These are phyloP conservation scores for Stratiomys singularior DNA, from an alignment of 2,888 invertebrate genomes.

Conservation along the genomic window DNA sequence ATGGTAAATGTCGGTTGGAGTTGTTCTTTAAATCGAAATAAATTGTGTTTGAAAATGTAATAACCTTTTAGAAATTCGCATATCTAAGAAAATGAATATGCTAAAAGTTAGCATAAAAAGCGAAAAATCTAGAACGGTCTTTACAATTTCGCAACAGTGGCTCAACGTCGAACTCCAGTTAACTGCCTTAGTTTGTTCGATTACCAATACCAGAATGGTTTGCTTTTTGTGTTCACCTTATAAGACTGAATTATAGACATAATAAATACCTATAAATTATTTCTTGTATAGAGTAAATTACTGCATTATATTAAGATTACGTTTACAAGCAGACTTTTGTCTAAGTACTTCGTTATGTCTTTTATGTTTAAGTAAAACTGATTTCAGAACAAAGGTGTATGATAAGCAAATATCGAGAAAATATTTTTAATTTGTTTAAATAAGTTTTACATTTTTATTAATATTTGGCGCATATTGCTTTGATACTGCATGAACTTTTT, in stretches of 20 bases:
- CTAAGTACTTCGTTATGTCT: neutral
- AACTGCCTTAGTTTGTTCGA: neutral
- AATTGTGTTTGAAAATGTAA: too few species aligned
- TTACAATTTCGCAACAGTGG: too few species aligned
- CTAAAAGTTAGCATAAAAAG: too few species aligned
- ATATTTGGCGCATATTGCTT: neutral
- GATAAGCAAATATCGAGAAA: neutral
- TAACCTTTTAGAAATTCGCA: too few species aligned
- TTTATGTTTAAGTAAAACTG: neutral
- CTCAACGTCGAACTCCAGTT: neutral
- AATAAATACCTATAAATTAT: constrained; percentile 34
- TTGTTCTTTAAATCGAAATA: too few species aligned
- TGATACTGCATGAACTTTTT: neutral
- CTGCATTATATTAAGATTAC: neutral
- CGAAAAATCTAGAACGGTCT: too few species aligned
- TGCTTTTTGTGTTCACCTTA: constrained; percentile 38
- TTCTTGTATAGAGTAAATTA: neutral
- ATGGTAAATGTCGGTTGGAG: too few species aligned
- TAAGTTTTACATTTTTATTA: neutral
- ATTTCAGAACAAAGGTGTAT: neutral
- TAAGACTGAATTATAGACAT: constrained; percentile 39
- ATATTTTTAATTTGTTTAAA: neutral
- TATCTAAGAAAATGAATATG: too few species aligned
- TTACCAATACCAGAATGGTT: neutral
- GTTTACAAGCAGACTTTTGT: neutral